Conservation (phyloP, 1,140 invertebrate species). For the Orius insidiosus region DNA sequence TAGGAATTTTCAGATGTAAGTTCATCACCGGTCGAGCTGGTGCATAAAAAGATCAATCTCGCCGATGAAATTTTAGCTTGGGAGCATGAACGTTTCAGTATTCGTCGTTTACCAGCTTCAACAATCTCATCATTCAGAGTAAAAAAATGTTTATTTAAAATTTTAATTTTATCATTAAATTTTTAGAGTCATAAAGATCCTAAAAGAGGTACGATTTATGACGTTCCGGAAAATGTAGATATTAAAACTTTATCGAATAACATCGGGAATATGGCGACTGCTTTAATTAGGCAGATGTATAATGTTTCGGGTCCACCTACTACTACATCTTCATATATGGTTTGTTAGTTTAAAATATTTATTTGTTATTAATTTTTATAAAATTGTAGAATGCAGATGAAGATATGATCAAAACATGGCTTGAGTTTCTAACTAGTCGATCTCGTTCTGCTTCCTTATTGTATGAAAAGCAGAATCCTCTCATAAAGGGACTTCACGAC, state of each 20-base stretch:
- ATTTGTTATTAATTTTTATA: no score
- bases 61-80: constrained; percentile 82
- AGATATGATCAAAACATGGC: constrained; percentile 50
- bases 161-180: neutral
- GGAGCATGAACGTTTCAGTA: constrained; percentile 95
- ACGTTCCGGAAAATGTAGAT: constrained; percentile 38
- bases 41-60: constrained; percentile 93
- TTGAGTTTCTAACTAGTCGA: constrained; percentile 51
- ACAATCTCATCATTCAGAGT: constrained; percentile 67
- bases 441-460: constrained; percentile 57
- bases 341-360: constrained; percentile 29
- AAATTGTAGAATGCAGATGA: constrained; percentile 47
- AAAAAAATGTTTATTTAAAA: constrained; percentile 5
- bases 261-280: constrained; percentile 60
- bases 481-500: constrained; percentile 48
- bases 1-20: constrained; percentile 2
- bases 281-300: constrained; percentile 70
- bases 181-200: constrained; percentile 36
- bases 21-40: constrained; percentile 43
- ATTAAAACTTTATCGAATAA: constrained; percentile 44
- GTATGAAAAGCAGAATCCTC: constrained; percentile 40
- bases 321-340: constrained; percentile 51
- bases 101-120: constrained; percentile 74
- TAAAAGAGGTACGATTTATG: constrained; percentile 40
- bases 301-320: constrained; percentile 41